phyloP scores from a whole-genome alignment of 1,140 invertebrate genomes.

The Apis dorsata region DNA sequence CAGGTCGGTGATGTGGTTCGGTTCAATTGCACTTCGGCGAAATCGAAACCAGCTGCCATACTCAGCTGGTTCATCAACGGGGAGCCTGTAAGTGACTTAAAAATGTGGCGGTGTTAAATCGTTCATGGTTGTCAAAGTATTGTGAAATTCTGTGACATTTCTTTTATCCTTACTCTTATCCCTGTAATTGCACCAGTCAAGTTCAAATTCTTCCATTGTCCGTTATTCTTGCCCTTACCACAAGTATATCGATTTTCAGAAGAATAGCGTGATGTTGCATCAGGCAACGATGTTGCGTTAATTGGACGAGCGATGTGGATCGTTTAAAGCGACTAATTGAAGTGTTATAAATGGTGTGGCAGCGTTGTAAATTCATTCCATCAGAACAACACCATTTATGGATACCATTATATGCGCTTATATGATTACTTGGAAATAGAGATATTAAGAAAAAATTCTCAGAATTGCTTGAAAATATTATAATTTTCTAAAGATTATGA shows the following conservation, averaged over 20 bases:
- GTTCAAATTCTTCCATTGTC: background rate
- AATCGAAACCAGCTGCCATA: slow-evolving; percentile 86
- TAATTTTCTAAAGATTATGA: no score
- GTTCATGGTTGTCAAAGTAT: slow-evolving; percentile 16
- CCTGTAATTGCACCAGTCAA: background rate
- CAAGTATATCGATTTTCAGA: slow-evolving; percentile 8
- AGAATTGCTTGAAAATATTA: no score
- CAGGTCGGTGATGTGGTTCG: slow-evolving; percentile 84
- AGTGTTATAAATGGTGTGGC: background rate
- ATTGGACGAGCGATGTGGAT: background rate
- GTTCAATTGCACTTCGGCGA: slow-evolving; percentile 86
- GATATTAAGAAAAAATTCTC: no score
- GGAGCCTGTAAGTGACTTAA: slow-evolving; percentile 80
- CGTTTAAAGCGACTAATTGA: slow-evolving; percentile 7
- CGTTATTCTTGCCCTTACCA: background rate
- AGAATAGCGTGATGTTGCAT: background rate
- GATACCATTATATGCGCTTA: no score
- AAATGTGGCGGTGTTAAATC: background rate
- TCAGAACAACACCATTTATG: background rate
- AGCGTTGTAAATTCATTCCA: background rate
- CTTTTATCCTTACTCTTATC: background rate
- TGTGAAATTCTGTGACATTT: slow-evolving; percentile 30
- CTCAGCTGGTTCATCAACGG: slow-evolving; percentile 88
- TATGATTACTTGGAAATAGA: no score
- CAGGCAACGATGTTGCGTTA: background rate